Evolutionary conservation across 1,140 invertebrate species (phyloP).

Genomic region (Leucophenga varia): DNA sequence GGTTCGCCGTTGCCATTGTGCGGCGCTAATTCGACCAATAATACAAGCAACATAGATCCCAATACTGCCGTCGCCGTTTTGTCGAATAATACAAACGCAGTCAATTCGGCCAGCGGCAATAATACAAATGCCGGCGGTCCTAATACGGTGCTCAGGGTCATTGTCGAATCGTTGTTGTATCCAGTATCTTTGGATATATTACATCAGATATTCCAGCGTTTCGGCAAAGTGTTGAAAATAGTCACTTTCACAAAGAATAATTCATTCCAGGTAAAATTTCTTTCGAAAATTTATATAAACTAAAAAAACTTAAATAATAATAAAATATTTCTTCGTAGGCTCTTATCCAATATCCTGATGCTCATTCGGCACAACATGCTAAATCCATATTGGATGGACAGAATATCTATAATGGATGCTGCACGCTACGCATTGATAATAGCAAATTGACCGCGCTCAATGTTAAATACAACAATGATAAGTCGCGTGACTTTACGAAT

Average conservation of each 20-base stretch:
- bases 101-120: conserved; percentile 36
- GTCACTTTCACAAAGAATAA: conserved; percentile 99
- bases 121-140: conserved; percentile 81
- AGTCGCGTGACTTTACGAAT: conserved; percentile 98
- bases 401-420: conserved; percentile 99
- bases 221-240: conserved; percentile 97
- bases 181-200: conserved; percentile 96
- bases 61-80: conserved; percentile 38
- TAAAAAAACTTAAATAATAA: neutral
- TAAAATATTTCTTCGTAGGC: conserved; percentile 65
- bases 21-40: conserved; percentile 34
- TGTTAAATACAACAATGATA: conserved; percentile 99
- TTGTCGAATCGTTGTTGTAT: conserved; percentile 98
- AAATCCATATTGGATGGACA: conserved; percentile 95
- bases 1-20: conserved; percentile 53
- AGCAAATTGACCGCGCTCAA: conserved; percentile 96
- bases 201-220: conserved; percentile 96
- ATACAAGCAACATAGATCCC: conserved; percentile 33
- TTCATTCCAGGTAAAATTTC: conserved; percentile 73
- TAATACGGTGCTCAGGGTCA: conserved; percentile 95
- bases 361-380: conserved; percentile 92
- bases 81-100: conserved; percentile 55
- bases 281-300: neutral
- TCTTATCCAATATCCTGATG: conserved; percentile 96
- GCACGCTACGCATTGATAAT: conserved; percentile 98